These are phyloP conservation scores for Calidris pugnax DNA, from an alignment of 2,113 vertebrate genomes.

Conservation along the genomic window DNA sequence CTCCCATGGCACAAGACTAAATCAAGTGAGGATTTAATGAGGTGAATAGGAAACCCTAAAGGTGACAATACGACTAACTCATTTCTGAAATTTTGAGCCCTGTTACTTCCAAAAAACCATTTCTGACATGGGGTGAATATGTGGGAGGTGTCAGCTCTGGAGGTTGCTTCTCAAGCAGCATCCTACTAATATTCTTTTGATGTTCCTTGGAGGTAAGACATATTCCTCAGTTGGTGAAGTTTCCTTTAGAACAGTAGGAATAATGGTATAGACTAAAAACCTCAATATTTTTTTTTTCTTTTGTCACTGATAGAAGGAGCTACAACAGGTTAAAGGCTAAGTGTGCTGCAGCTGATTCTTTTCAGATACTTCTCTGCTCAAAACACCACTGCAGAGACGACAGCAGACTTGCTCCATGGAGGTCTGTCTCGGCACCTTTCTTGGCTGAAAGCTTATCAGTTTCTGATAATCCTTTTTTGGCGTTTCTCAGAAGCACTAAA, in stretches of 20 bases:
- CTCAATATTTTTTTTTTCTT: not conserved
- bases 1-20: not conserved
- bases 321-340: not conserved
- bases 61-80: not conserved
- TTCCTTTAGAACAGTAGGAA: not conserved
- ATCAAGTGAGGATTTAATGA: not conserved
- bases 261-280: not conserved
- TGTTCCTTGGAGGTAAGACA: not conserved
- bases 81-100: not conserved
- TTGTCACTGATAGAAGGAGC: not conserved
- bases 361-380: not conserved
- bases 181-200: not conserved
- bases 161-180: not conserved
- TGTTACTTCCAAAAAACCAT: fast-evolving
- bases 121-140: not conserved
- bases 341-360: not conserved
- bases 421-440: not conserved
- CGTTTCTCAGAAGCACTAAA: not conserved
- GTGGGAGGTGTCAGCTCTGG: not conserved
- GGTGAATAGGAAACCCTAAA: not conserved
- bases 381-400: not conserved
- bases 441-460: not conserved
- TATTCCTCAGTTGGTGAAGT: not conserved
- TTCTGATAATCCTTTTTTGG: not conserved
- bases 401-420: not conserved